These are phyloP conservation scores for Acrobasis consociella DNA, from an alignment of 2,888 invertebrate genomes.

Conservation along the genomic window DNA sequence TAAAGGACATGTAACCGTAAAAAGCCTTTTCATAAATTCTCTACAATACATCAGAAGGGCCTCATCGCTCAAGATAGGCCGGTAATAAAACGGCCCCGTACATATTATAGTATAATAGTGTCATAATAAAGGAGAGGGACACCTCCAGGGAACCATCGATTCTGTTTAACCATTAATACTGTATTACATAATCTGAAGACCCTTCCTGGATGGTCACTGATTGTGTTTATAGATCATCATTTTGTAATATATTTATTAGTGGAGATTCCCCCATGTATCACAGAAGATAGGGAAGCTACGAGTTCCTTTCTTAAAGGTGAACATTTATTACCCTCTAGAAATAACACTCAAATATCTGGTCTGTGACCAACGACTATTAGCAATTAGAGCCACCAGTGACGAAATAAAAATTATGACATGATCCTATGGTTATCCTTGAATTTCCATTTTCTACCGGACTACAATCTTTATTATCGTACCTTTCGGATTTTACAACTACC, in stretches of 20 bases:
- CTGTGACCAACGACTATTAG: too few species aligned
- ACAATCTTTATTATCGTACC: too few species aligned
- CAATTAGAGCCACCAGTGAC: too few species aligned
- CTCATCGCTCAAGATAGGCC: slow-evolving; percentile 64
- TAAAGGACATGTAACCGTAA: slow-evolving; percentile 51
- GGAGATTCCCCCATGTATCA: not conserved
- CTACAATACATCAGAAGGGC: slow-evolving; percentile 54
- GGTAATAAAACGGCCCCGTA: slow-evolving; percentile 72
- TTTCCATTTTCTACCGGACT: too few species aligned
- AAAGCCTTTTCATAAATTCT: slow-evolving; percentile 66
- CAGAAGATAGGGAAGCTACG: not conserved
- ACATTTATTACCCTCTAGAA: not conserved
- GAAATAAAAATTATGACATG: too few species aligned
- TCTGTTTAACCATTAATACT: slow-evolving; percentile 71
- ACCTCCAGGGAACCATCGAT: slow-evolving; percentile 72
- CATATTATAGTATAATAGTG: slow-evolving; percentile 73
- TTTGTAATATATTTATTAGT: slow-evolving; percentile 28
- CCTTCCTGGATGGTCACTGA: slow-evolving; percentile 36
- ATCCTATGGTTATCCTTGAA: too few species aligned
- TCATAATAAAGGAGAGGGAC: slow-evolving; percentile 63
- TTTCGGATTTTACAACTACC: too few species aligned
- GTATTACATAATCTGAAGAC: slow-evolving; percentile 51
- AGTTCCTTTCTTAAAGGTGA: not conserved
- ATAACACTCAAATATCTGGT: too few species aligned
- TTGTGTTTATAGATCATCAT: slow-evolving; percentile 33